Conservation (phyloP, 2,797 vertebrate genomes). For the Carapus acus region DNA sequence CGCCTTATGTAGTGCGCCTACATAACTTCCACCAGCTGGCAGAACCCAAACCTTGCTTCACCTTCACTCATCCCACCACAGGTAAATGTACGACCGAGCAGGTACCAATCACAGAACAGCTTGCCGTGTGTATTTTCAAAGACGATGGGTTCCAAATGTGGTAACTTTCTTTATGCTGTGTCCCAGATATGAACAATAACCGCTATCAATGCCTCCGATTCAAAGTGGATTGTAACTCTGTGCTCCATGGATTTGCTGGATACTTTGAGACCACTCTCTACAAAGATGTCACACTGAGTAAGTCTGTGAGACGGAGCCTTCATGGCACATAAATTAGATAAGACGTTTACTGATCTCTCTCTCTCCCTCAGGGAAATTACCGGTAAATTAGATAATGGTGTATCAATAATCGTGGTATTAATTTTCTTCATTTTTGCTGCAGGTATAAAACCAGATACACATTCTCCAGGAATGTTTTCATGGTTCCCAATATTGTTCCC, state of each 20-base stretch:
- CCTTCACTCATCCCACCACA: constrained; percentile 81
- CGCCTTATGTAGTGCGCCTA: constrained; percentile 87
- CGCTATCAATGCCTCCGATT: constrained; percentile 84
- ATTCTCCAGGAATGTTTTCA: constrained; percentile 94
- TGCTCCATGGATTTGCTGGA: constrained; percentile 89
- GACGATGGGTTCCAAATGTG: constrained; percentile 2
- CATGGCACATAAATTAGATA: no score
- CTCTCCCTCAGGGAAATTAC: no score
- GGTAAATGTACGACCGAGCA: constrained; percentile 31
- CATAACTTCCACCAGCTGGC: constrained; percentile 93
- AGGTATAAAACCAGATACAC: constrained; percentile 92
- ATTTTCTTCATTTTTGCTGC: constrained; percentile 21
- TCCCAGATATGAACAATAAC: constrained; percentile 86
- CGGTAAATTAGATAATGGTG: no score
- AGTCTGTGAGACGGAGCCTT: no score
- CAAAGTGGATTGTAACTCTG: constrained; percentile 79
- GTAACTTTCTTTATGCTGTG: neutral
- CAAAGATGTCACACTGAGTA: constrained; percentile 86
- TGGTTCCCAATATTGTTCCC: constrained; percentile 96
- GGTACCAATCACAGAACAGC: no score
- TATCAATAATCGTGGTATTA: neutral
- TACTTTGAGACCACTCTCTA: constrained; percentile 90
- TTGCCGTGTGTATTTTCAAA: no score
- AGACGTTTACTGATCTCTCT: no score
- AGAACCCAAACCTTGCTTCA: constrained; percentile 85